Conservation (phyloP, 2,113 vertebrate genomes). For the Apteryx owenii region DNA sequence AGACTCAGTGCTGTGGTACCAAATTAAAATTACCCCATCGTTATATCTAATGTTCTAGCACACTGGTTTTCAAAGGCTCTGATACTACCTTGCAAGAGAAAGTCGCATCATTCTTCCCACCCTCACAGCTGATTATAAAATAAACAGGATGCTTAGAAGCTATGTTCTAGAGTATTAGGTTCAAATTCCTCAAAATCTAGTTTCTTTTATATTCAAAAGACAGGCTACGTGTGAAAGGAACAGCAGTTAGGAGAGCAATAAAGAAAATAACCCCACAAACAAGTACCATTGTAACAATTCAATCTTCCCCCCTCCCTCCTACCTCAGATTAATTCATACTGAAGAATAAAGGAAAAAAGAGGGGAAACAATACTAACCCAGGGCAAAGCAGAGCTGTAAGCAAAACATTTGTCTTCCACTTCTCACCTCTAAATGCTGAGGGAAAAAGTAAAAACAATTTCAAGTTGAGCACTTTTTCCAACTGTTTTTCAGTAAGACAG, state of each 20-base stretch:
- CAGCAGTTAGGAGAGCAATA: background rate
- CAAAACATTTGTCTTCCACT: constrained; percentile 92
- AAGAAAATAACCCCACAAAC: background rate
- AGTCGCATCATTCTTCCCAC: background rate
- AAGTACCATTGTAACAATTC: background rate
- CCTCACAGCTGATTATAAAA: background rate
- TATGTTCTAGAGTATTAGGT: background rate
- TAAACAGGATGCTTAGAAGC: background rate
- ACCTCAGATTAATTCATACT: background rate
- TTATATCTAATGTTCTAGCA: background rate
- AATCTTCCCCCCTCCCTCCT: background rate
- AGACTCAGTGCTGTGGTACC: background rate
- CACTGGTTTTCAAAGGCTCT: background rate
- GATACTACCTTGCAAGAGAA: background rate
- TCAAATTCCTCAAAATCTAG: background rate
- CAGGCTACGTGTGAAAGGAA: background rate
- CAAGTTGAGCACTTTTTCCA: background rate
- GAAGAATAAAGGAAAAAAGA: background rate
- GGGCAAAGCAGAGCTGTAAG: constrained; percentile 89
- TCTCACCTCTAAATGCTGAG: constrained; percentile 88
- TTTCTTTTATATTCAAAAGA: background rate
- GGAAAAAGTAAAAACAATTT: constrained; percentile 24
- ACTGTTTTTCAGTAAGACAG: background rate
- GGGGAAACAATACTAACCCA: constrained; percentile 77
- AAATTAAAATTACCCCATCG: background rate